Evolutionary conservation across 2,888 invertebrate genomes (phyloP), one percentile per base, ranked within the genome.

Genomic region (Agrochola lychnidis): DNA sequence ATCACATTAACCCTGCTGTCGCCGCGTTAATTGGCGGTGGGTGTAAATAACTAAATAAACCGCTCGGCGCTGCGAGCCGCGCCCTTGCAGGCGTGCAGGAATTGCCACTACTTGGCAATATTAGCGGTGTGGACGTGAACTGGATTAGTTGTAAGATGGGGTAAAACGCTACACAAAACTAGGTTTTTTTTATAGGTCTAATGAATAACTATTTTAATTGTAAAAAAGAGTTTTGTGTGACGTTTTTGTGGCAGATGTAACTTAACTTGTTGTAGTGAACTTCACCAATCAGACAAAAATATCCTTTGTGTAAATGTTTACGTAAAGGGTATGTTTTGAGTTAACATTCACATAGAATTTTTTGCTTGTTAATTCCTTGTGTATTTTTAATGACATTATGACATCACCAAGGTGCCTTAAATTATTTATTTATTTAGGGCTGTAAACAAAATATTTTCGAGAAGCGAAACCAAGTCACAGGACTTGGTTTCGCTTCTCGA

Each of bases 31-130:
- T 94, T 94, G 92, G 91, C 88, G 85, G 81, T 78, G 81, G 87
- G 88, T 89, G 90, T 92, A 92, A 92, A 92, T 91, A 92, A 92
- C 90, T 87, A 90, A 91, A 91, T 91, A 91, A 91, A 89, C 85
- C 83, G 88, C 86, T 83, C 69, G 73, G 64, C 73, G 59, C 48
- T 59, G 68, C 74, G 66, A 79, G 66, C 51, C 72, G 57, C 62
- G 76, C 68, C 85, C 82, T 79, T 83, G 84, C 86, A 85, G 82
- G 82, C 84, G 88, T 86, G 81, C 86, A 79, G 82, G 81, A 86
- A 87, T 87, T 83, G 79, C 86, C 64, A 81, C 74, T 78, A 79
- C 79, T 82, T 83, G 83, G 80, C 85, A 87, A 84, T 77, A 79
- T 76, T 88, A 64, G 40, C 51, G 22, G 36, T 73, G 53, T 45